A percentile compares a stretch with the other conserved stretches of the same genome.
Evolutionary conservation across 2,113 vertebrate species (phyloP).

Genomic region (Tyto alba): DNA sequence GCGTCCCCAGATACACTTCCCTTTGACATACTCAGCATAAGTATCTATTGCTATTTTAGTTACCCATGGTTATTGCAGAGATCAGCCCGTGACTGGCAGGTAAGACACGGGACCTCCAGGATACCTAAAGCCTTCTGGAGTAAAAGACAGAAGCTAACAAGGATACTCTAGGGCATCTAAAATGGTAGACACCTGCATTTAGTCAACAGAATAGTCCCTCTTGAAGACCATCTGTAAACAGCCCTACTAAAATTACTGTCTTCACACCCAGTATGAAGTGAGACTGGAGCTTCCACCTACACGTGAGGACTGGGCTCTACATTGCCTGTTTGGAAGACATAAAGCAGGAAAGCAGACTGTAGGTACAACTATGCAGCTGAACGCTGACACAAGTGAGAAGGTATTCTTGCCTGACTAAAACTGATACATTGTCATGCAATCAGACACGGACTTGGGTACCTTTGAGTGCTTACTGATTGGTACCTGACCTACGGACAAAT

Average conservation of each 20-base stretch:
- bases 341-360: neutral
- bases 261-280: neutral
- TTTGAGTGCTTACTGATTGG: neutral
- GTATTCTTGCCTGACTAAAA: neutral
- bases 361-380: neutral
- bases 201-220: neutral
- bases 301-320: neutral
- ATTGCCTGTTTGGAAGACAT: neutral
- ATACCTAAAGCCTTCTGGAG: neutral
- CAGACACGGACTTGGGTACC: neutral
- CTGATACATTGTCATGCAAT: neutral
- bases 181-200: neutral
- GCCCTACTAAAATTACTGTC: neutral
- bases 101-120: neutral
- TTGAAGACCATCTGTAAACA: neutral
- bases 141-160: neutral
- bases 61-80: neutral
- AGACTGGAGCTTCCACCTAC: neutral
- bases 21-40: neutral
- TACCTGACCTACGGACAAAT: neutral
- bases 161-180: neutral
- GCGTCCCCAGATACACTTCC: neutral
- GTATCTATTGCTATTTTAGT: neutral
- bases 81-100: neutral
- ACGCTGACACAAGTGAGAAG: neutral